Evolutionary conservation across 2,113 vertebrate genomes (phyloP).

Genomic region (Alethe castanea): DNA sequence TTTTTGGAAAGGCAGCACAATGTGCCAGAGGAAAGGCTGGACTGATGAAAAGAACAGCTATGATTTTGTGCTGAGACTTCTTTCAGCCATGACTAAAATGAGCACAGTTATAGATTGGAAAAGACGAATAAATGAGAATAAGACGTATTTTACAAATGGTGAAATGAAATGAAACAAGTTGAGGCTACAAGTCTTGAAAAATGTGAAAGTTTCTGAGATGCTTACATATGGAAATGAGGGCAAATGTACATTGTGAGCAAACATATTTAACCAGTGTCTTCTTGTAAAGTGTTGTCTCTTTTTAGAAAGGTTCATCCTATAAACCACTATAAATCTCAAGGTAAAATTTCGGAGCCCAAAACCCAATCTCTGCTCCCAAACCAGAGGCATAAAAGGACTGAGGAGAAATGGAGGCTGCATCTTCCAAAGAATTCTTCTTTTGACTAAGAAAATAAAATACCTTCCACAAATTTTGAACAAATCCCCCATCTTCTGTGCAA

Average conservation of each 20-base stretch:
- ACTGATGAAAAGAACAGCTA: constrained; percentile 12
- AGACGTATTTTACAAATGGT: not conserved
- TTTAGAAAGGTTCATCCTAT: not conserved
- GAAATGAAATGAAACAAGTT: not conserved
- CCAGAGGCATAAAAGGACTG: not conserved
- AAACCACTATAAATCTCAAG: not conserved
- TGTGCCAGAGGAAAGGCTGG: constrained; percentile 4
- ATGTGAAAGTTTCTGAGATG: not conserved
- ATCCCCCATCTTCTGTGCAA: not conserved
- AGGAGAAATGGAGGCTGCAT: not conserved
- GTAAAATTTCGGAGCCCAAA: not conserved
- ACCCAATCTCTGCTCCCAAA: not conserved
- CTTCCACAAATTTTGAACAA: not conserved
- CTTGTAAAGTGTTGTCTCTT: not conserved
- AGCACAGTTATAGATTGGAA: not conserved
- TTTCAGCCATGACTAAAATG: not conserved
- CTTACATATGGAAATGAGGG: not conserved
- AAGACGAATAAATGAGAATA: not conserved
- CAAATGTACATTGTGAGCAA: not conserved
- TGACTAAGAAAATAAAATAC: not conserved
- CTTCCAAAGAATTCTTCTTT: not conserved
- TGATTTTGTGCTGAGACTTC: not conserved
- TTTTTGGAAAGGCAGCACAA: constrained; percentile 6
- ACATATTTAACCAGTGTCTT: not conserved
- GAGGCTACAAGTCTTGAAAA: not conserved